These are phyloP conservation scores for Panagrolaimus sp. DNA, from an alignment of 1,140 invertebrate genomes.

Conservation along the genomic window DNA sequence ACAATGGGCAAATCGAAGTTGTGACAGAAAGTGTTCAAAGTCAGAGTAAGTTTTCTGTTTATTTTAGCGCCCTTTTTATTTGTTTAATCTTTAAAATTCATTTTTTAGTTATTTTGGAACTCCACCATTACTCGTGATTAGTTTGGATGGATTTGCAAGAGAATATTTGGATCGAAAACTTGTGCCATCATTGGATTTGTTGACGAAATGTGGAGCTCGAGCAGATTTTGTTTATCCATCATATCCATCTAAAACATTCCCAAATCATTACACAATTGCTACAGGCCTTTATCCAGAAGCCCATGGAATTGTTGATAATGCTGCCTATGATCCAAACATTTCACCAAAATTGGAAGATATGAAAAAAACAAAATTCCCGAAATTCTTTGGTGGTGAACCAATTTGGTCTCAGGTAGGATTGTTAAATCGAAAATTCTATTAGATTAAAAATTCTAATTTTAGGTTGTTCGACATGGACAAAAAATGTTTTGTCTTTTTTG, in stretches of 20 bases:
- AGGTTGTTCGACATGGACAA: constrained; percentile 39
- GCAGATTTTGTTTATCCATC: constrained; percentile 61
- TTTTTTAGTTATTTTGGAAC: constrained; percentile 26
- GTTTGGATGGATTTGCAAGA: constrained; percentile 70
- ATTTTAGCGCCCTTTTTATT: too few relatives aligned
- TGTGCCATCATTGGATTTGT: constrained; percentile 63
- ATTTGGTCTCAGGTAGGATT: constrained; percentile 21
- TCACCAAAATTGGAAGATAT: constrained; percentile 41
- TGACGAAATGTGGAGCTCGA: constrained; percentile 65
- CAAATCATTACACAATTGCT: constrained; percentile 73
- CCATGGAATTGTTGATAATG: constrained; percentile 71
- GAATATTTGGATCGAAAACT: constrained; percentile 68
- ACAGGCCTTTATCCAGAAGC: constrained; percentile 72
- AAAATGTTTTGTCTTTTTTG: constrained; percentile 47
- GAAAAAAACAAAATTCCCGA: constrained; percentile 33
- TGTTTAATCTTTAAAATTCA: too few relatives aligned
- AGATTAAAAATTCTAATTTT: too few relatives aligned
- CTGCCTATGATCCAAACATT: constrained; percentile 66
- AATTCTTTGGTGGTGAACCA: constrained; percentile 41
- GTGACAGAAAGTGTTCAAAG: not conserved
- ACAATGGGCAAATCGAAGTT: not conserved
- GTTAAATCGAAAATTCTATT: too few relatives aligned
- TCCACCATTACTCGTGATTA: constrained; percentile 59
- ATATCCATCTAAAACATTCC: constrained; percentile 73
- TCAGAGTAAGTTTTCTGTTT: constrained; percentile 20